Base-by-base conservation (phyloP, 2,888 invertebrate species). In the Parnassius glacialis region DNA sequence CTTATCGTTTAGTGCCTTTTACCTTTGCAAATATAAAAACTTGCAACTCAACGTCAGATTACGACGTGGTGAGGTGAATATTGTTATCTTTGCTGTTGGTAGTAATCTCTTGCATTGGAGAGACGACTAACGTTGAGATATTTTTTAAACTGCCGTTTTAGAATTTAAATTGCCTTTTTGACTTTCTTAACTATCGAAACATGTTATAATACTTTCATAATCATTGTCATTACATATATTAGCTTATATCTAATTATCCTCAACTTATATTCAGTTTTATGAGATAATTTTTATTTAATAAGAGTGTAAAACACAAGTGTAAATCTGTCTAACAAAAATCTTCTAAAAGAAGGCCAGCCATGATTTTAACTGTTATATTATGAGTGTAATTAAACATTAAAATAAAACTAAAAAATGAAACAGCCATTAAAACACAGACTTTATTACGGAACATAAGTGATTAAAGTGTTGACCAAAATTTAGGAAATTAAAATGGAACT, bases 331-430 rank as follows among this genome's bases (percentile, higher is more conserved):
- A 34, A 34, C 34, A 7, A 34, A 34, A 34, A 34, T 7, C 5
- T 47, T 16, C 1, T 50, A 16, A 9, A 10, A 20, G 10, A 16
- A 50, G 20, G 9, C 2, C 16, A 50, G 7, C 3, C 1, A 13
- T 11, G 16, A 50, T 50, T 50, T 50, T 50, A 16, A 2, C 13
- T 9, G 13, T 12, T 9, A 9, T 13, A 13, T n/a, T 47, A 47
- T 13, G 13, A n/a, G 11, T 47, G 51, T 25, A 12, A 12, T 25
- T 25, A 25, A 45, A 5, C 11, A 11, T 11, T 9, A 16, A 50
- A 50, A 50, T 9, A 13, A 63, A 67, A 70, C 65, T 61, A 20
- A 50, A 74, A 69, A 69, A 80, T 80, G 78, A 72, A 67, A 72
- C 71, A 67, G 69, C 76, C 69, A 70, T 68, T 68, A 64, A 65